Evolutionary conservation across 2,113 vertebrate genomes (phyloP).

Genomic region (Rana temporaria): DNA sequence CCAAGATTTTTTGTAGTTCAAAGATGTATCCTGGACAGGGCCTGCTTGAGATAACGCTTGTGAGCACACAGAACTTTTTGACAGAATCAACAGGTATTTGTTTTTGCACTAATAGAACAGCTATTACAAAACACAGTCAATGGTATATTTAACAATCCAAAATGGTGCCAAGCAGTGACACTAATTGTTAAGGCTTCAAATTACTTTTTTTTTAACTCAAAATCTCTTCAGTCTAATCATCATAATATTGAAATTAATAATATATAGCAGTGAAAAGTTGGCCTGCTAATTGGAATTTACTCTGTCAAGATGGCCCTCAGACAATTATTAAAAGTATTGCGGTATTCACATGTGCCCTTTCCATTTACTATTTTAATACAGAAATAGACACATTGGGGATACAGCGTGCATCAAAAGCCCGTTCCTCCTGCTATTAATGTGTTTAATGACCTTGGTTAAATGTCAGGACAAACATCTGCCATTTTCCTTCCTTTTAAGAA

Average conservation of each 20-base stretch:
- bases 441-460: constrained; percentile 64
- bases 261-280: neutral
- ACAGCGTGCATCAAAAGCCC: constrained; percentile 50
- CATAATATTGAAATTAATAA: neutral
- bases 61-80: too few relatives aligned
- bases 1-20: too few relatives aligned
- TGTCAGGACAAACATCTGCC: constrained; percentile 59
- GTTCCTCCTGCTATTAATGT: constrained; percentile 61
- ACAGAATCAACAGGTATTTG: too few relatives aligned
- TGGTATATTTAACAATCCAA: too few relatives aligned
- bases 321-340: constrained; percentile 55
- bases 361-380: constrained; percentile 58
- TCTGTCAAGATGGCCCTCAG: constrained; percentile 52
- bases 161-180: too few relatives aligned
- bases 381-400: constrained; percentile 62
- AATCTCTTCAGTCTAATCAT: constrained; percentile 3
- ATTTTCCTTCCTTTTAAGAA: constrained; percentile 56
- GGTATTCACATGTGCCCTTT: constrained; percentile 58
- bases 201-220: too few relatives aligned
- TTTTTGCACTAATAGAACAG: too few relatives aligned
- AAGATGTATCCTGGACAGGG: too few relatives aligned
- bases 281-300: constrained; percentile 37
- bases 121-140: too few relatives aligned
- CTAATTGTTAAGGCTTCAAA: too few relatives aligned
- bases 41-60: too few relatives aligned